Evolutionary conservation across 2,888 invertebrate genomes (phyloP).

Genomic region (Pterobdella sp.): DNA sequence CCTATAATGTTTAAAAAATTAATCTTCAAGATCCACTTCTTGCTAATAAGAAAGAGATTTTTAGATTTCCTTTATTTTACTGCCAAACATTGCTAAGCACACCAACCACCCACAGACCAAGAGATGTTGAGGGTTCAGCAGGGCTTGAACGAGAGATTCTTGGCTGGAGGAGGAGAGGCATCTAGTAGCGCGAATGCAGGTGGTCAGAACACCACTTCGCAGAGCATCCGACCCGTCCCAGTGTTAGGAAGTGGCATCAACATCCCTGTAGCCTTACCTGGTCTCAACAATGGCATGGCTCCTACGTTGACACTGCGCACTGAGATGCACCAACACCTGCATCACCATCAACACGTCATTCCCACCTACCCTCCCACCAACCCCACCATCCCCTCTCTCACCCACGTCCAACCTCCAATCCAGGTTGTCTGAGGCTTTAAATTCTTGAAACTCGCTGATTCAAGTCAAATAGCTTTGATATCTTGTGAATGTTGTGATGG

Average conservation of each 20-base stretch:
- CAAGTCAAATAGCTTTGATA: too few relatives aligned
- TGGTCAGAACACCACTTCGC: neutral
- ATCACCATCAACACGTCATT: slow-evolving; percentile 33
- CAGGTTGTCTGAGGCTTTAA: too few relatives aligned
- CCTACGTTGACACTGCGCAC: slow-evolving; percentile 30
- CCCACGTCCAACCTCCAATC: slow-evolving; percentile 8
- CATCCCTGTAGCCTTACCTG: slow-evolving; percentile 25
- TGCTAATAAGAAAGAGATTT: too few relatives aligned
- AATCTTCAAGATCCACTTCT: too few relatives aligned
- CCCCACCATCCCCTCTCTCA: slow-evolving; percentile 6
- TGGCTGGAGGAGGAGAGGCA: slow-evolving; percentile 11
- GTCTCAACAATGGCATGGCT: slow-evolving; percentile 3
- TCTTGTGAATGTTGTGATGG: too few relatives aligned
- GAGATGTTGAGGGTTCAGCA: slow-evolving; percentile 33
- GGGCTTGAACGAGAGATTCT: slow-evolving; percentile 33
- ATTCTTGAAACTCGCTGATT: too few relatives aligned
- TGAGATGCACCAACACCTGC: slow-evolving; percentile 34
- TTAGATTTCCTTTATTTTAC: neutral
- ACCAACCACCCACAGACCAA: slow-evolving; percentile 27
- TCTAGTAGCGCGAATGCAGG: neutral
- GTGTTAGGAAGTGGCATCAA: slow-evolving; percentile 13
- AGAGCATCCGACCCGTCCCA: slow-evolving; percentile 18
- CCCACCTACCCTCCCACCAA: slow-evolving; percentile 26
- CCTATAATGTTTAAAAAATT: neutral
- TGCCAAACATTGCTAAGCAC: neutral